Base-by-base conservation (phyloP, 2,113 vertebrate genomes). In the Macroglossus sobrinus region DNA sequence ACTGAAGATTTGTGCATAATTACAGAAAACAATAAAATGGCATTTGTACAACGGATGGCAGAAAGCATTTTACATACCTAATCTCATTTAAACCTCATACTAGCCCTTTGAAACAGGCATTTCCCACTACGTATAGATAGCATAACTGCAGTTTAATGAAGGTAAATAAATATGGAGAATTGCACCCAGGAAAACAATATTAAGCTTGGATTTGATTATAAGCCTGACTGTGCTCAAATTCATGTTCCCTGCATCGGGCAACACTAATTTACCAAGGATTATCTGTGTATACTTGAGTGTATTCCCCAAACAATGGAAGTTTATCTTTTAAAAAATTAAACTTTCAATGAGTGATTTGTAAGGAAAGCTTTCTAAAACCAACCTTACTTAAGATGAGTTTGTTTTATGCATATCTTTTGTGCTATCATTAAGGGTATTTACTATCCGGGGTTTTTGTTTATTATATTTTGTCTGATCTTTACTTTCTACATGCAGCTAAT, bases 251-350 rank as follows among this genome's bases (percentile, higher is more conserved):
- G 7, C 47, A 9, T 14, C n/a, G 45, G 68, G 4, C 9, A 15
- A 16, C 33, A 86, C 5, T 40, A 9, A 92, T 63, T 94, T 86
- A 79, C 22, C 33, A 35, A 38, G 53, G 71, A 94, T 95, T 50
- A 87, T 55, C 30, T 79, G 5, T 35, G 30, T 15, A 35, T 16
- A 9, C 35, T 76, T 71, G 28, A 89, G 26, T 63, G 8, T 55
- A 63, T n/a, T 92, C 35, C 40, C 47, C 10, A 50, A 78, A 69
- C 53, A 84, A 72, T 43, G 16, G 47, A 84, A 57, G 8, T 21
- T 89, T 63, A n/a, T 30, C 18, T 14, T 28, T 59, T 43, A 30
- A 72, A 89, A 95, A 50, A 43, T 22, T 69, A 55, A 92, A 82
- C 5, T 75, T 93, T 28, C 6, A 24, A 74, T 69, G 30, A 88